Base-by-base conservation (phyloP, 1,140 invertebrate genomes). In the Hylyphantes graminicola region DNA sequence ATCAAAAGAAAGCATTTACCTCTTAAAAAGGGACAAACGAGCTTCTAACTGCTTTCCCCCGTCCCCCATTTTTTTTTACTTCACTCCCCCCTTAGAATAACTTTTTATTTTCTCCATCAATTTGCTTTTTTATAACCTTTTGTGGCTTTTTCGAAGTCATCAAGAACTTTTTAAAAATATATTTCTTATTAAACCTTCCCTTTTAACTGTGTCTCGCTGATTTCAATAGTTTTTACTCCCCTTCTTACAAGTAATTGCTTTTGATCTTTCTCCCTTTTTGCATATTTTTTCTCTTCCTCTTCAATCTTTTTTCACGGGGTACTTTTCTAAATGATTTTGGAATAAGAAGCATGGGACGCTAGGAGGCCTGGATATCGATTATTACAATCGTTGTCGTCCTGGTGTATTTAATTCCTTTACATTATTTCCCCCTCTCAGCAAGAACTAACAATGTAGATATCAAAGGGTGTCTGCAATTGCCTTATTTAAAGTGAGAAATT, bases 101-200 rank as follows among this genome's bases (percentile, higher is more conserved):
- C 73, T 81, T 81, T 81, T 81, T 64, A 63, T 73, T 78, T 73
- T 64, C 78, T 81, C 73, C 78, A 81, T 81, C 68, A 81, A 73
- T 81, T 81, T 73, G 21, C 0, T 73, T 81, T 73, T 70, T 72
- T 70, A 64, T 78, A 12, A 17, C 67, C 78, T 80, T 72, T 53
- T 81, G 78, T 72, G 78, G 78, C 78, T 81, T 81, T 81, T 81
- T 81, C 78, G 57, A 72, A 55, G 67, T 81, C 78, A 81, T 81
- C 78, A 81, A 68, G 78, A 81, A 81, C 68, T 81, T 81, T 81
- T 81, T 72, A 72, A 81, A n/a, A 72, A 72, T 81, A 72, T 73
- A 81, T 63, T 81, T 81, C 78, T 81, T 81, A 81, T 81, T 81
- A 81, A 81, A 81, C 57, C 68, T 59, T 54, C 68, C 78, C 15